Percentiles rank a stretch among this genome's conserved stretches.
Evolutionary conservation across 2,888 invertebrate genomes (phyloP).

Genomic region (Drosophila hamatofila): DNA sequence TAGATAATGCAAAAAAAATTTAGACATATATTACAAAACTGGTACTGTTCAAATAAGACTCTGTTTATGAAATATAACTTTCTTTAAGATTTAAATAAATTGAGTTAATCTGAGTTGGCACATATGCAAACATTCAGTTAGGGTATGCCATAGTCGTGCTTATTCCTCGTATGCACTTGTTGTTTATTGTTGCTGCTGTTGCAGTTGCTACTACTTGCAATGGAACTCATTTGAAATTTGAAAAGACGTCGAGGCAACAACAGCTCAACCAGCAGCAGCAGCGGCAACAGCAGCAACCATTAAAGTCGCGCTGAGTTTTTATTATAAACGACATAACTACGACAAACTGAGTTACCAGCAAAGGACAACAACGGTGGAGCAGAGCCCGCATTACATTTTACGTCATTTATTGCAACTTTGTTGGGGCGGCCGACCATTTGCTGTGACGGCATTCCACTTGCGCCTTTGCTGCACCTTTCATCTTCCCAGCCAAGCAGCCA

Average conservation of each 20-base stretch:
- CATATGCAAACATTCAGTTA: no score
- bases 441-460: constrained; percentile 44
- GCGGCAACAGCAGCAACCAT: constrained; percentile 65
- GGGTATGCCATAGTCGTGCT: constrained; percentile 12
- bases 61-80: background rate
- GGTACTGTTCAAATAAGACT: no score
- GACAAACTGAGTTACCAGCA: constrained; percentile 78
- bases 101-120: no score
- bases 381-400: constrained; percentile 69
- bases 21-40: no score
- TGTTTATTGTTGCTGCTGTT: constrained; percentile 51
- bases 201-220: constrained; percentile 41
- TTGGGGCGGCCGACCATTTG: constrained; percentile 46
- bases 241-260: constrained; percentile 70
- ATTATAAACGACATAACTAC: constrained; percentile 81
- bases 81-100: no score
- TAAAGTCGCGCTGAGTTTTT: constrained; percentile 79
- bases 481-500: constrained; percentile 14
- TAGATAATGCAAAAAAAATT: background rate
- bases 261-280: constrained; percentile 13
- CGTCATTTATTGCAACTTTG: constrained; percentile 82
- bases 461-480: constrained; percentile 56
- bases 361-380: constrained; percentile 44
- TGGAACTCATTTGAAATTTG: constrained; percentile 77
- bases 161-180: constrained; percentile 15